Evolutionary conservation across 1,140 invertebrate genomes (phyloP), one percentile per base, ranked within the genome.

Genomic region (Alviniconcha marisindica): DNA sequence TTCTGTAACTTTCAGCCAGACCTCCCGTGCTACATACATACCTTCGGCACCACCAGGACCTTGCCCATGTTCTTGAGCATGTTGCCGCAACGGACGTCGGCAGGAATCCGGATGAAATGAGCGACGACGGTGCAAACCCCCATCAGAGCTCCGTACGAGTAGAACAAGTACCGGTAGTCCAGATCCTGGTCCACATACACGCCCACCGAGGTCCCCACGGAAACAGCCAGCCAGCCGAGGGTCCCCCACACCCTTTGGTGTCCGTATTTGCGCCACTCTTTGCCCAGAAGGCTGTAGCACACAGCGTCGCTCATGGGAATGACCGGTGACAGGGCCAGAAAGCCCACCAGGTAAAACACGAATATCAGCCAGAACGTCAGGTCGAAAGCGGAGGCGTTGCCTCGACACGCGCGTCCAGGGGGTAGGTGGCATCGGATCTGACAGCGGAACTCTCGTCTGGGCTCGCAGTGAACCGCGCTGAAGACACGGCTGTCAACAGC

Each of bases 161-260:
- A 90, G 81, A 92, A 91, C 4, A 86, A 85, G 14, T 87, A 40
- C 10, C 74, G 66, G 76, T 88, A 92, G 76, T 88, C 86, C 24
- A 89, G 83, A 0, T 56, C 80, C n/a, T 85, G 60, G 10, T 78
- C 63, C 31, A 83, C 28, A 38, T 91, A 87, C 88, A 91, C 91
- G 2, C 90, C 80, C 28, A 90, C 86, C 5, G 89, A 88, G 3
- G 89, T 88, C 1, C 86, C 63, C 31, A 92, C 42, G n/a, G 91
- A 89, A 84, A 78, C 83, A 31, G 82, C 24, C n/a, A 78, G 77
- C 71, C 81, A 85, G n/a, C 86, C 86, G 31, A 84, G 28, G 18
- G 86, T 87, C 4, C 86, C 86, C 79, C 79, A 87, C 36, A 85
- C 31, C 24, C 84, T 71, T 83, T 85, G 84, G 38, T 80, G 24